Evolutionary conservation across 2,888 invertebrate genomes (phyloP), one percentile per base, ranked within the genome.

Genomic region (Ormyrus nitidulus): DNA sequence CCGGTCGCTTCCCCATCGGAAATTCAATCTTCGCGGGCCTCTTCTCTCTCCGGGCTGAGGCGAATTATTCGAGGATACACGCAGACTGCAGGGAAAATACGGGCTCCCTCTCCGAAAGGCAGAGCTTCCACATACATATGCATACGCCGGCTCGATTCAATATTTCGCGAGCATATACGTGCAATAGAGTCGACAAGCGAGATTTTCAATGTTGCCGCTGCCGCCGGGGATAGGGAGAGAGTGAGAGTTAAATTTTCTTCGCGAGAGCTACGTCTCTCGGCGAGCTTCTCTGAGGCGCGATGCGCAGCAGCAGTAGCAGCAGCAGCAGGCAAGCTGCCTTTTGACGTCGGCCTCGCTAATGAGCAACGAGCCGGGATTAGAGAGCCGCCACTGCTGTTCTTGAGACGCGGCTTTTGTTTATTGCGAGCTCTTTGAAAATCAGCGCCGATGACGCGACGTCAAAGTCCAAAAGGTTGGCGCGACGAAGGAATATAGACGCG

Each of bases 271-370:
- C 44, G 8, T 59, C 59, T 9, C 34, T 9, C 34, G 34, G 34
- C 6, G 46, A 11, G 62, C 44, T n/a, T 11, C 48, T 2, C 1
- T n/a, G 48, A 4, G 0, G 11, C 3, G n/a, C 6, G 56, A 56
- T 11, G 5, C n/a, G 1, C 19, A 4, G 59, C 49, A 58, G 48
- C 7, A 6, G 11, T 5, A 69, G 11, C 46, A 10, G 5, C 6
- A 70, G 34, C 34, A 49, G 48, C 8, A 9, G 6, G 46, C 44
- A 5, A 5, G 54, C 54, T 11, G n/a, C 10, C 69, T 77, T 64
- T 77, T 77, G 77, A 77, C 62, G 48, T 64, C n/a, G n/a, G 34
- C 49, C 53, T 72, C 49, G 61, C 72, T 72, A 72, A 78, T 72
- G 72, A 72, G 78, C 48, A 13, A 2, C 64, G 13, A 72, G 53